These are phyloP conservation scores for Drosophila nigricruria DNA, from an alignment of 2,888 invertebrate species.

Conservation along the genomic window DNA sequence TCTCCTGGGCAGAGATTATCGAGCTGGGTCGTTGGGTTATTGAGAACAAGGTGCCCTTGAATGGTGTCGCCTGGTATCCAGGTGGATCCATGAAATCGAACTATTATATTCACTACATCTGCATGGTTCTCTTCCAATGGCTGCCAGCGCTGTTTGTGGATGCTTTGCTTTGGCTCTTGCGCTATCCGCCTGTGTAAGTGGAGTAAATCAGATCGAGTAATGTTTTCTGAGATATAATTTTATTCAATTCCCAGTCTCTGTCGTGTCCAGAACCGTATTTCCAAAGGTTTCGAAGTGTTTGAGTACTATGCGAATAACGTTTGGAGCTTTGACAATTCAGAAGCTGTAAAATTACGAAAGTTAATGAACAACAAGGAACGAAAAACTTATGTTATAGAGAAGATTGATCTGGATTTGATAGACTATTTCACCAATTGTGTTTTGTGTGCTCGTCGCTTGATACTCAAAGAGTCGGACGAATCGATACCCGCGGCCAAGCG, in stretches of 20 bases:
- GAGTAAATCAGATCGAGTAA: no score
- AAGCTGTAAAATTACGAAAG: conserved; percentile 87
- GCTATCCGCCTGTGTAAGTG: conserved; percentile 95
- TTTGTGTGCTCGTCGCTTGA: conserved; percentile 91
- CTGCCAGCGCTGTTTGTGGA: conserved; percentile 96
- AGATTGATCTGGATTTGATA: conserved; percentile 89
- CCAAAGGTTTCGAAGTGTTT: conserved; percentile 94
- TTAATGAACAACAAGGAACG: conserved; percentile 89
- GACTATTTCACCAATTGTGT: conserved; percentile 94
- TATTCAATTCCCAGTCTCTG: conserved; percentile 87
- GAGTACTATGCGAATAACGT: conserved; percentile 97
- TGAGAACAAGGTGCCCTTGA: conserved; percentile 92
- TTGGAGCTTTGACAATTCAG: conserved; percentile 94
- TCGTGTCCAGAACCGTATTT: conserved; percentile 92
- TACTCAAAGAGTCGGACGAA: conserved; percentile 93
- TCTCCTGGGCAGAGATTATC: conserved; percentile 96
- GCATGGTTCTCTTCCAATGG: conserved; percentile 94
- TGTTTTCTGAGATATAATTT: neutral
- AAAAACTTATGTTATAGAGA: conserved; percentile 89
- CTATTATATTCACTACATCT: conserved; percentile 91
- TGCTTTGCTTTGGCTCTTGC: conserved; percentile 90
- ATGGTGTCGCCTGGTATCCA: conserved; percentile 94
- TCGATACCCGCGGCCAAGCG: conserved; percentile 92
- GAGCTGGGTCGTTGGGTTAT: conserved; percentile 92
- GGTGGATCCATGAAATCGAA: conserved; percentile 95